phyloP scores from a whole-genome alignment of 2,888 invertebrate species.

The Uropetala carovei region DNA sequence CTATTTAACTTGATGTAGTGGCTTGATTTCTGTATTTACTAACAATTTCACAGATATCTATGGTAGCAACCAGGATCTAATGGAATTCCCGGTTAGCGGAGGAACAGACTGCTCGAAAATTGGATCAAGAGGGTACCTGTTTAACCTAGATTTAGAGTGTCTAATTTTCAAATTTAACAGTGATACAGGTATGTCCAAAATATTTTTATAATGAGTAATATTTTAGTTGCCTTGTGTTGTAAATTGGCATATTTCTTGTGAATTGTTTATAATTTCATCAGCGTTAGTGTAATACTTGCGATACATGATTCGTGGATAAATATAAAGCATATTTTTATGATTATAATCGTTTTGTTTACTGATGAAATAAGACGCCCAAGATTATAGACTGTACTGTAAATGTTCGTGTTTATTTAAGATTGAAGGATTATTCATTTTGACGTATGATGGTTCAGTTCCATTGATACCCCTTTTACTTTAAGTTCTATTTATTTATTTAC shows the following conservation, averaged over 20 bases:
- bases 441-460: too few species aligned
- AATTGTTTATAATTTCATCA: neutral
- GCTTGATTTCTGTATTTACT: neutral
- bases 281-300: neutral
- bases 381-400: too few species aligned
- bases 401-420: too few species aligned
- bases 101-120: constrained; percentile 85
- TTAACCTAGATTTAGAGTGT: constrained; percentile 85
- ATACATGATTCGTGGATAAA: neutral
- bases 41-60: constrained; percentile 4
- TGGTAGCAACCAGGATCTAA: constrained; percentile 74
- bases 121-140: constrained; percentile 83
- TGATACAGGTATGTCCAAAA: constrained; percentile 69
- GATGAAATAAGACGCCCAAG: too few species aligned
- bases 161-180: constrained; percentile 81
- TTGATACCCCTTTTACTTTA: too few species aligned
- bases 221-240: neutral
- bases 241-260: neutral
- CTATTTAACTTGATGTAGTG: neutral
- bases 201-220: neutral
- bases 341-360: constrained; percentile 30
- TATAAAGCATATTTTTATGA: neutral
- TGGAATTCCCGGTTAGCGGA: constrained; percentile 84
- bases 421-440: too few species aligned
- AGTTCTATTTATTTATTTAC: too few species aligned